Conservation (phyloP, 2,113 vertebrate genomes). For the Heterotis niloticus region DNA sequence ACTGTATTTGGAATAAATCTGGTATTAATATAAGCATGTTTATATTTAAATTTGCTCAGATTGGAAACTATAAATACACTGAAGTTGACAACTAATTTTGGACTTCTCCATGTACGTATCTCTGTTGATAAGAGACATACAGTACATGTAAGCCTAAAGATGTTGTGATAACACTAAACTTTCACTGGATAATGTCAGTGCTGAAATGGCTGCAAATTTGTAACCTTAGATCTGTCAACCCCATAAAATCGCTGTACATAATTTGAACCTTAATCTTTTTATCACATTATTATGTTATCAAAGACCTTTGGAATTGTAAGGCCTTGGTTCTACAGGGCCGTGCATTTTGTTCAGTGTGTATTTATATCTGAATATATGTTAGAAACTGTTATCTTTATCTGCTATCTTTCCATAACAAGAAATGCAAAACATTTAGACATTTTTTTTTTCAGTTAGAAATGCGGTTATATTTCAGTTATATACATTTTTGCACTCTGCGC, state of each 20-base stretch:
- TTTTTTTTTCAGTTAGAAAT: too few species aligned
- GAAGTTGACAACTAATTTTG: too few species aligned
- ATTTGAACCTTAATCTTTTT: slow-evolving; percentile 18
- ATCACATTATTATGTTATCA: neutral
- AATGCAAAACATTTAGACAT: neutral
- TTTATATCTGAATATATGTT: neutral
- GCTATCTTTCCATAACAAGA: neutral
- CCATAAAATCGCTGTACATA: neutral
- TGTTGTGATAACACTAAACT: neutral
- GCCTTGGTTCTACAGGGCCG: neutral
- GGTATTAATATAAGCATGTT: too few species aligned
- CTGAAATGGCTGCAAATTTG: neutral
- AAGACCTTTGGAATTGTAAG: slow-evolving; percentile 26
- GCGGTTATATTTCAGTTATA: too few species aligned
- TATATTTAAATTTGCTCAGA: too few species aligned
- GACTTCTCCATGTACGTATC: too few species aligned
- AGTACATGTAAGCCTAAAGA: neutral
- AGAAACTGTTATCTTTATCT: neutral
- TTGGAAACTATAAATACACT: too few species aligned
- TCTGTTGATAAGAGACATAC: too few species aligned
- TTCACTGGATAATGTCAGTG: neutral
- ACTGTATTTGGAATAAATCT: too few species aligned
- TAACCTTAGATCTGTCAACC: slow-evolving; percentile 6
- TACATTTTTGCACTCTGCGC: too few species aligned
- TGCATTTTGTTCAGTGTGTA: neutral